Conservation (phyloP, 2,113 vertebrate species). For the Poeciliopsis retropinna region DNA sequence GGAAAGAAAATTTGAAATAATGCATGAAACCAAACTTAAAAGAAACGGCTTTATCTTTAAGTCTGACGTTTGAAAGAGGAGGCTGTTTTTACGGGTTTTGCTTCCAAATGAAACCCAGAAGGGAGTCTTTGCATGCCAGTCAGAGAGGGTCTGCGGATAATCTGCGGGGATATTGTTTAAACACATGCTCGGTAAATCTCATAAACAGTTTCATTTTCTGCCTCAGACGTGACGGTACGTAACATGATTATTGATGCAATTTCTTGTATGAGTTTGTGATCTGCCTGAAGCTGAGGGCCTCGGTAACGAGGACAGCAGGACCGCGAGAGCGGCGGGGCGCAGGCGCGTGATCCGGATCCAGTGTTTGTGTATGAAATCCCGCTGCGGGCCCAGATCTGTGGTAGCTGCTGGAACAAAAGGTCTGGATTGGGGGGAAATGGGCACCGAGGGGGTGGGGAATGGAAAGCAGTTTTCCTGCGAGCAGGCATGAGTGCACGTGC, state of each 20-base stretch:
- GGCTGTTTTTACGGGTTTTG: neutral
- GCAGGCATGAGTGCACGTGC: conserved; percentile 69
- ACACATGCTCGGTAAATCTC: conserved; percentile 7
- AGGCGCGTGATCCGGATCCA: conserved; percentile 51
- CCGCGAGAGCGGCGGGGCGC: conserved; percentile 50
- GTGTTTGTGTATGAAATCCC: conserved; percentile 76
- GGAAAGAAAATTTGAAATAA: neutral
- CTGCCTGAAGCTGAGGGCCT: conserved; percentile 29
- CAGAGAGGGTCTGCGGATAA: conserved; percentile 7
- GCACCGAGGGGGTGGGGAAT: conserved; percentile 69
- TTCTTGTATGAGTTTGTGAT: conserved; percentile 6
- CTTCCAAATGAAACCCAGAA: conserved; percentile 1
- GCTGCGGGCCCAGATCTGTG: conserved; percentile 69
- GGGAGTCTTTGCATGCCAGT: neutral
- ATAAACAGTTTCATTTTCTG: conserved; percentile 12
- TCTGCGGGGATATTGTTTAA: conserved; percentile 7
- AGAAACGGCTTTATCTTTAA: neutral
- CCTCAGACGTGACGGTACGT: neutral
- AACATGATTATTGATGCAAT: conserved; percentile 26
- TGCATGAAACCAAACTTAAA: neutral
- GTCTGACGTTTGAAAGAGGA: neutral
- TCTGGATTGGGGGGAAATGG: conserved; percentile 62
- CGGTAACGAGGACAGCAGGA: conserved; percentile 53
- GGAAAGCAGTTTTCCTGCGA: conserved; percentile 69
- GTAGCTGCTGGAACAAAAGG: conserved; percentile 71